Conservation (phyloP, 2,797 vertebrate species). For the Ambastaia sidthimunki region DNA sequence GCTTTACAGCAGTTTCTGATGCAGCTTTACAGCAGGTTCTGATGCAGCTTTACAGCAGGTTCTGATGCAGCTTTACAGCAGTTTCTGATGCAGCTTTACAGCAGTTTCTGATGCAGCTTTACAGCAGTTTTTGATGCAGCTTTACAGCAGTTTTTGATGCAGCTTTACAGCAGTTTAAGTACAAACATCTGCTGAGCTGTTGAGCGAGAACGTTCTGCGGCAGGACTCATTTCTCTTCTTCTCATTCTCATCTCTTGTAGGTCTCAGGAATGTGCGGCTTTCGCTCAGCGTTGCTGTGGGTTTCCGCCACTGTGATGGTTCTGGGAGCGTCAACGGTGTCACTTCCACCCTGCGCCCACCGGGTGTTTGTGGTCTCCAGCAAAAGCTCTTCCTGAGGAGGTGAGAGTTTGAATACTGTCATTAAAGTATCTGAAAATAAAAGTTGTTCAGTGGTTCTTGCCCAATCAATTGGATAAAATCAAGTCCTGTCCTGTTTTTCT, state of each 20-base stretch:
- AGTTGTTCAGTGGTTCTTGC: neutral
- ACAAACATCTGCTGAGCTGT: constrained; percentile 80
- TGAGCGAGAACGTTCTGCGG: constrained; percentile 77
- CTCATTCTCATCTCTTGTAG: constrained; percentile 22
- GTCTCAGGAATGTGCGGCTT: constrained; percentile 86
- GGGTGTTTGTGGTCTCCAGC: constrained; percentile 90
- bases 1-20: no score
- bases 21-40: no score
- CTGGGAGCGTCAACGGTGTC: constrained; percentile 79
- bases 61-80: no score
- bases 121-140: no score
- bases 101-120: no score
- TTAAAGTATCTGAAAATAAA: neutral
- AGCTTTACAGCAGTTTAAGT: constrained; percentile 82
- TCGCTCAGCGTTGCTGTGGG: constrained; percentile 80
- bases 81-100: no score
- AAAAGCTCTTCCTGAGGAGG: constrained; percentile 97
- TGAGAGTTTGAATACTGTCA: constrained; percentile 60
- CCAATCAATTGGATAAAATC: no score
- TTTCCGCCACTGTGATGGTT: constrained; percentile 87
- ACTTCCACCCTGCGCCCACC: constrained; percentile 90
- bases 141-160: no score
- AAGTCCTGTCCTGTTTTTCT: no score
- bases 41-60: no score
- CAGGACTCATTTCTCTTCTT: constrained; percentile 43